Conservation (phyloP, 2,888 invertebrate genomes). For the Dicyrtoma fusca region DNA sequence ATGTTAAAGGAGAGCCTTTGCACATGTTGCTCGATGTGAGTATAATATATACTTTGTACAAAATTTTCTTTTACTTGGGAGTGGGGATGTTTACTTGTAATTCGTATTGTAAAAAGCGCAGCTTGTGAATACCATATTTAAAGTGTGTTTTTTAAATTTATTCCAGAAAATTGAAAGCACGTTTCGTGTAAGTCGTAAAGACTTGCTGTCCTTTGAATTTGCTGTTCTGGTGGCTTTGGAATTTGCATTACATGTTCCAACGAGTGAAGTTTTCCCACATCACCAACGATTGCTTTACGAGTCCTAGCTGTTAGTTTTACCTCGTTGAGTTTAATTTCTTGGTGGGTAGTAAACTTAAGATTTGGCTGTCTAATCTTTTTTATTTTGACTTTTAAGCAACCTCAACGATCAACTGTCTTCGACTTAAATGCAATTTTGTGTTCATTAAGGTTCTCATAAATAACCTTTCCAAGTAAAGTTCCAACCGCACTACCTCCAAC, state of each 20-base stretch:
- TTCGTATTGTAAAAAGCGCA: too few relatives aligned
- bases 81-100: too few relatives aligned
- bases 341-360: too few relatives aligned
- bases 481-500: too few relatives aligned
- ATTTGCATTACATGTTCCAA: constrained; percentile 89
- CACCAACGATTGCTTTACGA: constrained; percentile 75
- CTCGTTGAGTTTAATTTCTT: too few relatives aligned
- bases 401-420: too few relatives aligned
- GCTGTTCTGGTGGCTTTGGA: constrained; percentile 92
- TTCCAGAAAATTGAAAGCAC: constrained; percentile 84
- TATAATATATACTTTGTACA: neutral
- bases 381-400: too few relatives aligned
- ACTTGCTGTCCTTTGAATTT: constrained; percentile 88
- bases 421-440: neutral
- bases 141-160: constrained; percentile 41
- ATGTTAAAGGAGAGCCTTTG: constrained; percentile 87
- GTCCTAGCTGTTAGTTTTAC: constrained; percentile 29
- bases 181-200: constrained; percentile 87
- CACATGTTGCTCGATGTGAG: constrained; percentile 84
- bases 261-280: constrained; percentile 89
- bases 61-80: too few relatives aligned
- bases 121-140: constrained; percentile 12
- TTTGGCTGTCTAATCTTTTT: too few relatives aligned
- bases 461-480: too few relatives aligned
- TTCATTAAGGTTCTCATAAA: neutral